Evolutionary conservation across 2,797 vertebrate genomes (phyloP), one percentile per base, ranked within the genome.

Genomic region (Sebastes steindachneri): DNA sequence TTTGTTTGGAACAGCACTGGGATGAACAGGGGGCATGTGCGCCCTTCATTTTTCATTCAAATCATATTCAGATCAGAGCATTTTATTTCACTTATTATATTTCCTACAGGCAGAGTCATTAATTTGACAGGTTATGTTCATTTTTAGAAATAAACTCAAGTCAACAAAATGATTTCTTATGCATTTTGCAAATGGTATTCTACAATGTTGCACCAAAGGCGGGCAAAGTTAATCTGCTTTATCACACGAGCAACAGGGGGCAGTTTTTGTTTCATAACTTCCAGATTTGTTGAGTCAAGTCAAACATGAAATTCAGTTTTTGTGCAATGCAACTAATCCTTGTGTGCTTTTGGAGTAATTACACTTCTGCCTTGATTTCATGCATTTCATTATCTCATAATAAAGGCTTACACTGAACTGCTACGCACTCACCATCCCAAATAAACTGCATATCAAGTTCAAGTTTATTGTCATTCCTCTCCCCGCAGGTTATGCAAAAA

Each of bases 1-100:
- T 90, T 89, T 88, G 82, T 89, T 72, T 73, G 19, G 70, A 79
- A 60, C 71, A 12, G 64, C 68, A 8, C 41, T 35, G 73, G 82
- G 54, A 78, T 73, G 64, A 89, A 73, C 59, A 55, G 64, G 31
- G 15, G 15, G 15, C 29, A 48, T 66, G 72, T 35, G 63, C 62
- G 80, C 3, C 59, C 80, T 80, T 82, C 73, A 90, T 86, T 86
- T 92, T 86, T 90, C 60, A 86, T 89, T 88, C 66, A 88, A 82
- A 90, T 87, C 51, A 54, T 74, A 77, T 87, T 85, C 70, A 77
- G 60, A 81, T 83, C 60, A 82, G 55, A 87, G 75, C 85, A 77
- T 86, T 89, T 89, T 89, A 85, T 86, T 78, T 89, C 58, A 58
- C 72, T 86, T 82, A 74, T 89, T 85, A 66, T 65, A 48, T 84